phyloP scores from a whole-genome alignment of 2,888 invertebrate species.

The Meiosimyza platycephala region DNA sequence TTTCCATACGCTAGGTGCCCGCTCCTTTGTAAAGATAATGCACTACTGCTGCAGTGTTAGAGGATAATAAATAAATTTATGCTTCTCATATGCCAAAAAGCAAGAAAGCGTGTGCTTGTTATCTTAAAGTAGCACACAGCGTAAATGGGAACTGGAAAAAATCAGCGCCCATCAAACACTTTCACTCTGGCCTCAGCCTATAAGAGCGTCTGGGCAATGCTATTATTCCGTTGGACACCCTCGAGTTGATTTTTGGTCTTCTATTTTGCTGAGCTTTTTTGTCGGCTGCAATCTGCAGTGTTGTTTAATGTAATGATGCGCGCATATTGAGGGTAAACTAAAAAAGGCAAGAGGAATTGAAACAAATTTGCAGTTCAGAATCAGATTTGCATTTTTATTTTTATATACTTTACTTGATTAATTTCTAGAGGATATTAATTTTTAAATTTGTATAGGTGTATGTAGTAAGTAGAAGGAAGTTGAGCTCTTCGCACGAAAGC shows the following conservation, averaged over 20 bases:
- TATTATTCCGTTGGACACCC: too few relatives aligned
- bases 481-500: too few relatives aligned
- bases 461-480: not conserved
- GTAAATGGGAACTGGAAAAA: not conserved
- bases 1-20: conserved; percentile 4
- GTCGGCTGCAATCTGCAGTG: too few relatives aligned
- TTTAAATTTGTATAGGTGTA: conserved; percentile 26
- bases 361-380: too few relatives aligned
- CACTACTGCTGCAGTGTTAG: not conserved
- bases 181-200: not conserved
- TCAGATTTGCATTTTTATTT: too few relatives aligned
- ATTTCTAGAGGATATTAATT: conserved; percentile 7
- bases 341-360: too few relatives aligned
- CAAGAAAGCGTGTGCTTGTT: not conserved
- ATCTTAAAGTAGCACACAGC: too few relatives aligned
- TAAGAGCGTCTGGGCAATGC: too few relatives aligned
- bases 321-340: too few relatives aligned
- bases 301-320: too few relatives aligned
- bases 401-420: conserved; percentile 5
- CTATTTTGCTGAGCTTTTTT: too few relatives aligned
- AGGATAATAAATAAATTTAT: conserved; percentile 29
- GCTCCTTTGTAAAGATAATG: not conserved
- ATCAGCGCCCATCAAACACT: not conserved
- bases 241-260: not conserved
- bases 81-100: conserved; percentile 3